Evolutionary conservation across 2,888 invertebrate species (phyloP), one percentile per base, ranked within the genome.

Genomic region (Lochmaea capreae): DNA sequence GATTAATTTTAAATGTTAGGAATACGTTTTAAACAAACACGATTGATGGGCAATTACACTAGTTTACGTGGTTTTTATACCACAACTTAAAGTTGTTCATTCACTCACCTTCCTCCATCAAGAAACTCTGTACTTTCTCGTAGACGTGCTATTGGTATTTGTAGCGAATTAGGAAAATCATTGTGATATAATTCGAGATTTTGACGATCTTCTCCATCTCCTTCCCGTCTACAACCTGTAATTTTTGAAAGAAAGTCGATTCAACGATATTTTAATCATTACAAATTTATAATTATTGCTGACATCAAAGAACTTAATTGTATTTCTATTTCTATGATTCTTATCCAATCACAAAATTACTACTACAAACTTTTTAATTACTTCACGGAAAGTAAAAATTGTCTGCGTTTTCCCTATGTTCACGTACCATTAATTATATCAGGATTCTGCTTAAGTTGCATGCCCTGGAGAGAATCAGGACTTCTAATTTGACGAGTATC

Each of bases 361-460:
- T 3, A 0, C 3, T 6, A 49, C 54, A 8, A 54, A 54, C 16
- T 54, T 54, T n/a, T 54, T 18, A 54, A 54, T 18, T 54, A 18
- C 16, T 16, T 54, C 18, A 9, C 11, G 11, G n/a, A 3, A 42
- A 33, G 62, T 14, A 11, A 42, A 61, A 61, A 61, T 16, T 6
- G n/a, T 16, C 16, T 14, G 16, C n/a, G 42, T 16, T 22, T 46
- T 18, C 18, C 18, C 63, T 11, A 8, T n/a, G 9, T 12, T 14
- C 14, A 92, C 81, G 91, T 92, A 84, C 93, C 93, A 86, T 92
- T 93, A 85, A 94, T 93, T 85, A 94, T 89, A 88, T 94, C 94
- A 69, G 94, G 94, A 86, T 94, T 93, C 86, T 92, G 92, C 85
- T 93, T 93, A 78, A 84, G 78, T 74, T 85, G 87, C 78, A 88